Conservation (phyloP, 2,113 vertebrate genomes). For the Cephalopterus ornatus region DNA sequence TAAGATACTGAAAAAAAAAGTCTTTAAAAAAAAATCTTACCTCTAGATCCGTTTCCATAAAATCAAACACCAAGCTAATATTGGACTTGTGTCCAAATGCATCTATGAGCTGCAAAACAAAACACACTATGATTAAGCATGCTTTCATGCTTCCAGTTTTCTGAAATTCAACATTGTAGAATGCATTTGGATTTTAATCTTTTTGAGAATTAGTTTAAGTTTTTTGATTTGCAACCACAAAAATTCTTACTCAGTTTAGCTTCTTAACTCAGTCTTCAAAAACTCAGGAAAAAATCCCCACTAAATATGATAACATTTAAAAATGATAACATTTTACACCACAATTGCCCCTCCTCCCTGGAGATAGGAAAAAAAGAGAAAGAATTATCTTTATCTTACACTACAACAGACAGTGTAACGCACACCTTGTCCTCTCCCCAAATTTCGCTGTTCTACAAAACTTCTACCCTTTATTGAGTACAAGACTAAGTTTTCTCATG, state of each 20-base stretch:
- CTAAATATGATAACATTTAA: not conserved
- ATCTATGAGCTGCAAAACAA: conserved; percentile 87
- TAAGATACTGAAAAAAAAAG: not conserved
- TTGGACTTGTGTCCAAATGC: conserved; percentile 99
- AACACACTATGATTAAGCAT: not conserved
- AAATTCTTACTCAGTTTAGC: not conserved
- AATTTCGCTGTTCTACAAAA: not conserved
- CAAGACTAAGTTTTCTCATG: not conserved
- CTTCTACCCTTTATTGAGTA: not conserved
- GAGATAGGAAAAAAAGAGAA: not conserved
- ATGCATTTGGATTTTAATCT: not conserved
- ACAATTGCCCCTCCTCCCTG: not conserved
- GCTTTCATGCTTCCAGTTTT: not conserved
- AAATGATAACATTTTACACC: not conserved
- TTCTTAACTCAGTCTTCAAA: not conserved
- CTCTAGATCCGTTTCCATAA: conserved; percentile 98
- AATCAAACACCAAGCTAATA: conserved; percentile 98
- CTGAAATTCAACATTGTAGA: not conserved
- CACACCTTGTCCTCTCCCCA: not conserved
- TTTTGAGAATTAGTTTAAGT: not conserved
- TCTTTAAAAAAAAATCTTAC: conserved; percentile 66
- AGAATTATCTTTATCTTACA: not conserved
- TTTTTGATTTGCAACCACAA: not conserved
- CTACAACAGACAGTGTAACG: not conserved
- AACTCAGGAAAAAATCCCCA: not conserved